These are phyloP conservation scores for Apis dorsata DNA, from an alignment of 1,140 invertebrate genomes.

Conservation along the genomic window DNA sequence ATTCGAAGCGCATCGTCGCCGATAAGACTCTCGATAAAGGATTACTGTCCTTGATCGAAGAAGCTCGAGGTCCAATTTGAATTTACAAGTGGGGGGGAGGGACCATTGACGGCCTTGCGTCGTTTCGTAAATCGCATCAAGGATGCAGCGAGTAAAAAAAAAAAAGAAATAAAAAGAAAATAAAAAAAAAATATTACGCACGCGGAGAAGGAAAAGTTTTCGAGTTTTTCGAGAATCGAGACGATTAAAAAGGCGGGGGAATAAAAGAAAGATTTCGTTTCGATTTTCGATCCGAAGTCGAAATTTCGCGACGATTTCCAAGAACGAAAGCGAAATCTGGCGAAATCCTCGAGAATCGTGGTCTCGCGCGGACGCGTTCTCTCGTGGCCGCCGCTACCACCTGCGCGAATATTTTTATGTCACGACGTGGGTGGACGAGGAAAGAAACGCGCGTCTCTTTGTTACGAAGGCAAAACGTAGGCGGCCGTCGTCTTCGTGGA, in stretches of 20 bases:
- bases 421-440: constrained; percentile 55
- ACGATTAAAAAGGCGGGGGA: neutral
- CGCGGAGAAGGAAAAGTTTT: no score
- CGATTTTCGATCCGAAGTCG: neutral
- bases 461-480: constrained; percentile 59
- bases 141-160: neutral
- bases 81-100: constrained; percentile 51
- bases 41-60: constrained; percentile 38
- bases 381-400: constrained; percentile 40
- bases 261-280: neutral
- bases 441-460: constrained; percentile 64
- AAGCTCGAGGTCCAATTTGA: constrained; percentile 52
- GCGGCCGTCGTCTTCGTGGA: constrained; percentile 29
- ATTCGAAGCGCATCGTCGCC: constrained; percentile 42
- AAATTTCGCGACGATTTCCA: neutral
- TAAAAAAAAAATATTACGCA: no score
- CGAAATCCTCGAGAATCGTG: constrained; percentile 16
- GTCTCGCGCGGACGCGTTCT: neutral
- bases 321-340: constrained; percentile 40
- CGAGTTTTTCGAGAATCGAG: no score
- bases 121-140: constrained; percentile 11
- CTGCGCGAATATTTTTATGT: constrained; percentile 60
- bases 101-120: neutral
- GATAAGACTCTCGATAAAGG: constrained; percentile 51
- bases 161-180: no score